phyloP scores from a whole-genome alignment of 2,113 vertebrate species.

The Megaleporinus macrocephalus region DNA sequence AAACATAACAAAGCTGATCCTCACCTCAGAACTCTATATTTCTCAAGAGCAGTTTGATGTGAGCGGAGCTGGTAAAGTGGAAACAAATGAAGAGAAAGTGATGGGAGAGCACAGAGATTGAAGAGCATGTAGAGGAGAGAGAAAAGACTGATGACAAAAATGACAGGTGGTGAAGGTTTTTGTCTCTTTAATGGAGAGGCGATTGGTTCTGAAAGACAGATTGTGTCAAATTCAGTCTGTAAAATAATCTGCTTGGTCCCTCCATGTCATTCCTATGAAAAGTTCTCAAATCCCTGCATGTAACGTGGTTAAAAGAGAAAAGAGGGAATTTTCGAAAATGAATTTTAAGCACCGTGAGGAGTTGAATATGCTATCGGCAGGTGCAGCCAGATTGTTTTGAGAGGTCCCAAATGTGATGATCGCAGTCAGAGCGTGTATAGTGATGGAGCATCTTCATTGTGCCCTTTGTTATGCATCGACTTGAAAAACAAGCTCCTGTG shows the following conservation, averaged over 20 bases:
- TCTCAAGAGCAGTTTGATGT: too few species aligned
- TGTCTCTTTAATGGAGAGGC: background rate
- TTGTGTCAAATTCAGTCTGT: background rate
- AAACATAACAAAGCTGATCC: too few species aligned
- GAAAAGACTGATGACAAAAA: background rate
- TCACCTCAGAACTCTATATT: too few species aligned
- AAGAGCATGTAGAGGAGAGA: constrained; percentile 4
- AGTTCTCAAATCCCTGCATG: background rate
- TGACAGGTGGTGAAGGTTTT: background rate
- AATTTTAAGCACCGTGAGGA: background rate
- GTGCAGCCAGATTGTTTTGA: background rate
- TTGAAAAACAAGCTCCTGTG: background rate
- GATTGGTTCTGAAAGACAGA: background rate
- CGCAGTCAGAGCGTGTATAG: background rate
- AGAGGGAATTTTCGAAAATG: background rate
- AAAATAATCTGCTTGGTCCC: background rate
- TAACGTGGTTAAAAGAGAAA: background rate
- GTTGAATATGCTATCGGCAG: background rate
- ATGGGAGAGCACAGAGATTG: background rate
- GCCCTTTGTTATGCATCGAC: background rate
- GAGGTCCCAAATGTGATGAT: constrained; percentile 4
- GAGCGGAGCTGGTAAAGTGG: background rate
- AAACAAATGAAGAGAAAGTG: background rate
- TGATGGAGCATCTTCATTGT: background rate
- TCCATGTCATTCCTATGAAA: background rate